Percentiles rank a stretch among this genome's conserved stretches.
Conservation (phyloP, 2,113 vertebrate genomes). For the Budorcas taxicolor region DNA sequence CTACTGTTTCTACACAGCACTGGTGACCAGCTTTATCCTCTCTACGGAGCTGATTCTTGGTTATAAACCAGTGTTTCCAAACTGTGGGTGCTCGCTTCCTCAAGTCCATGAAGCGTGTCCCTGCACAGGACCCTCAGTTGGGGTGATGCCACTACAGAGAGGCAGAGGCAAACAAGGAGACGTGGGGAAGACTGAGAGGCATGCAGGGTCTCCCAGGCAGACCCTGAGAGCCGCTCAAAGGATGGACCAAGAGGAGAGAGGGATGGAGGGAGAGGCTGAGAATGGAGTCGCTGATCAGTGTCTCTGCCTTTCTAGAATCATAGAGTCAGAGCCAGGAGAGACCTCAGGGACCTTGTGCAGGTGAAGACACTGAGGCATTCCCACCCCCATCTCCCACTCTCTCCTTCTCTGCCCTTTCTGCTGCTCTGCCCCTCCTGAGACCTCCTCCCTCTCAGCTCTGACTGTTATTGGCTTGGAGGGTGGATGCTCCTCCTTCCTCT, state of each 20-base stretch:
- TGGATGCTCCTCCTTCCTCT: rapidly evolving
- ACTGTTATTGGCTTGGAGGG: neutral
- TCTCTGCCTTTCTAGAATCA: neutral
- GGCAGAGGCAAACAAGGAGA: neutral
- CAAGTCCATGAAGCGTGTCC: too few species aligned
- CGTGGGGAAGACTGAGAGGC: neutral
- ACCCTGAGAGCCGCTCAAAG: neutral
- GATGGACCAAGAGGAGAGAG: neutral
- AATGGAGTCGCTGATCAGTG: neutral
- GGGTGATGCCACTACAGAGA: neutral
- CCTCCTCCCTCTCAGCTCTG: neutral
- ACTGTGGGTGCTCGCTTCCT: too few species aligned
- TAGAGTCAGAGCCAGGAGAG: neutral
- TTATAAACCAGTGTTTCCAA: neutral
- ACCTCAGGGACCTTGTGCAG: neutral
- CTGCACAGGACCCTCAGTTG: neutral
- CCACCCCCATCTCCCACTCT: too few species aligned
- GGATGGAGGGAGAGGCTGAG: neutral
- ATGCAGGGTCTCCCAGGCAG: neutral
- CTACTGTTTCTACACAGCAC: neutral
- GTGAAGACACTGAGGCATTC: neutral
- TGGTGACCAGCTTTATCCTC: neutral
- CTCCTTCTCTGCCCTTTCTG: neutral
- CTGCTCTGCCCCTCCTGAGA: neutral
- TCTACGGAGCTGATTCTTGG: neutral